Conservation (phyloP, 2,113 vertebrate species). For the Lonchura striata region DNA sequence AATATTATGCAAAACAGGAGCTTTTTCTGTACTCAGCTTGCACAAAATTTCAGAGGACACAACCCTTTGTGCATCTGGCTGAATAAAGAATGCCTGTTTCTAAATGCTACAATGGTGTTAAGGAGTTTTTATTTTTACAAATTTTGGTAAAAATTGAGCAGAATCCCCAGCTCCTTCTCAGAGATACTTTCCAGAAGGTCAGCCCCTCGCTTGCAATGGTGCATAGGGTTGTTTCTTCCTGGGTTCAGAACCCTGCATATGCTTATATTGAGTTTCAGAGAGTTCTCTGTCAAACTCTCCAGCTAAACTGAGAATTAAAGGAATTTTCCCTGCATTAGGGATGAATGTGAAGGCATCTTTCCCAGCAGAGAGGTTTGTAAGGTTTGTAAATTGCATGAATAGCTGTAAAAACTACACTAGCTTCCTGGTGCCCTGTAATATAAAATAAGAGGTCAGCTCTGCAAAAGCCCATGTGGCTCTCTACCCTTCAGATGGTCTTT, state of each 20-base stretch:
- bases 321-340: neutral
- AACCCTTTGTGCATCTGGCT: neutral
- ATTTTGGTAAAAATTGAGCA: neutral
- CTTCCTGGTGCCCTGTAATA: neutral
- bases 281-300: neutral
- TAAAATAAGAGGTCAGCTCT: neutral
- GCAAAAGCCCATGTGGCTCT: neutral
- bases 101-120: neutral
- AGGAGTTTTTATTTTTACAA: neutral
- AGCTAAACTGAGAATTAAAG: neutral
- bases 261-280: neutral
- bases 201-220: neutral
- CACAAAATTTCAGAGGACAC: neutral
- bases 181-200: too few relatives aligned
- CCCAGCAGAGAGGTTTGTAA: neutral
- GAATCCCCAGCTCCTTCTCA: neutral
- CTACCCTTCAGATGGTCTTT: neutral
- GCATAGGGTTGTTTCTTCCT: neutral
- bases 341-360: neutral
- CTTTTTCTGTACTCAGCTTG: neutral
- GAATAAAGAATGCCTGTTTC: neutral
- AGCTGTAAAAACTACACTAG: neutral
- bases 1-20: neutral
- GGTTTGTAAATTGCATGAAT: neutral
- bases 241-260: neutral